Conservation (phyloP, 2,797 vertebrate species). For the Nasua narica region DNA sequence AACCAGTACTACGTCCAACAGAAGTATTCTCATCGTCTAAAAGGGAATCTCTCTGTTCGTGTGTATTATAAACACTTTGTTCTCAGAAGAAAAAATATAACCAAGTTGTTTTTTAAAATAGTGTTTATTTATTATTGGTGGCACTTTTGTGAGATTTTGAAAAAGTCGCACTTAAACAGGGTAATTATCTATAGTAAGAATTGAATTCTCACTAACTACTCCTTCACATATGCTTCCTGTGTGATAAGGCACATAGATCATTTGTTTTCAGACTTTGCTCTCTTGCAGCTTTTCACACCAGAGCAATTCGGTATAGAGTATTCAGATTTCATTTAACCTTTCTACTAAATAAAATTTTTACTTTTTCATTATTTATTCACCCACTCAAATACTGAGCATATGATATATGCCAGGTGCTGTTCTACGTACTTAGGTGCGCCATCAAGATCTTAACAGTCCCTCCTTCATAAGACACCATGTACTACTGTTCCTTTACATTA, state of each 20-base stretch:
- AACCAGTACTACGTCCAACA: not conserved
- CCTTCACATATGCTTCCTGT: not conserved
- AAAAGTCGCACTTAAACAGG: not conserved
- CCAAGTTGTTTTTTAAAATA: not conserved
- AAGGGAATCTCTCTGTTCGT: not conserved
- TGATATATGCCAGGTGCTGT: not conserved
- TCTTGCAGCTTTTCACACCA: not conserved
- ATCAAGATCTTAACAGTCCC: not conserved
- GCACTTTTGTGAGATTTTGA: not conserved
- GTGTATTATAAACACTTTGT: not conserved
- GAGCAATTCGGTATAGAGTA: not conserved
- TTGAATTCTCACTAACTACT: not conserved
- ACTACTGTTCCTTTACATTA: not conserved
- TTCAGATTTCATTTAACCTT: not conserved
- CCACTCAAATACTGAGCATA: not conserved
- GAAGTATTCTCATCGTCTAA: not conserved
- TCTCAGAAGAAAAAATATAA: slow-evolving; percentile 39
- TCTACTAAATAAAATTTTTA: not conserved
- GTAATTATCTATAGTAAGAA: not conserved
- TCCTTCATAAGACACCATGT: not conserved
- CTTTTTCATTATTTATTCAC: not conserved
- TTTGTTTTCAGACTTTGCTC: not conserved
- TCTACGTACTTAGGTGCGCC: not conserved
- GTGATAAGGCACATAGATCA: not conserved
- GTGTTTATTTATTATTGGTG: not conserved